Evolutionary conservation across 2,113 vertebrate species (phyloP).

Genomic region (Labeo catla): DNA sequence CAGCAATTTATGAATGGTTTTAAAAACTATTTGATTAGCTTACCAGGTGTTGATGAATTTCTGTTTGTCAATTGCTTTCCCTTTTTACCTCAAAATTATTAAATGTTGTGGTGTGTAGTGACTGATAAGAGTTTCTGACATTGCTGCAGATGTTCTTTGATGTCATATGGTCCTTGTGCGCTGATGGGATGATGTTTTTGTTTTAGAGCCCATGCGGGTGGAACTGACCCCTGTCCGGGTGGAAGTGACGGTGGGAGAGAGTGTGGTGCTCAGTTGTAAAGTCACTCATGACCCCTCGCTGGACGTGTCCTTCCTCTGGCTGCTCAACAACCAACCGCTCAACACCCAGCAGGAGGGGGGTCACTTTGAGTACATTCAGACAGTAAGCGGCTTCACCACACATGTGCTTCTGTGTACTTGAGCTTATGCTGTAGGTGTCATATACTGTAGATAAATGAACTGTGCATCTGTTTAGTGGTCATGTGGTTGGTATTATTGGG

Average conservation of each 20-base stretch:
- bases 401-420: background rate
- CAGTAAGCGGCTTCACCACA: slow-evolving; percentile 80
- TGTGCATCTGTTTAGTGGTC: background rate
- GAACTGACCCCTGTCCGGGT: slow-evolving; percentile 87
- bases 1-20: too few relatives aligned
- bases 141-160: background rate
- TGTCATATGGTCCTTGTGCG: background rate
- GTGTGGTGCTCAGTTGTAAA: slow-evolving; percentile 93
- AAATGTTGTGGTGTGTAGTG: background rate
- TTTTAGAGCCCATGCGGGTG: slow-evolving; percentile 91
- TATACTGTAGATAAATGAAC: background rate
- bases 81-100: too few relatives aligned
- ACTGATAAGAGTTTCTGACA: background rate
- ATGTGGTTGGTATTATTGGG: background rate
- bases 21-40: too few relatives aligned
- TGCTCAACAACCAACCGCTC: slow-evolving; percentile 87
- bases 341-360: slow-evolving; percentile 87
- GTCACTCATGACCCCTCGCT: slow-evolving; percentile 88
- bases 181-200: slow-evolving; percentile 68
- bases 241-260: slow-evolving; percentile 94
- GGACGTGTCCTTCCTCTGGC: slow-evolving; percentile 91
- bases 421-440: background rate
- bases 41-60: too few relatives aligned
- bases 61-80: too few relatives aligned
- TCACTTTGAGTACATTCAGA: slow-evolving; percentile 95